Evolutionary conservation across 2,888 invertebrate genomes (phyloP), one percentile per base, ranked within the genome.

Genomic region (Chaetogeoica ovagalla): DNA sequence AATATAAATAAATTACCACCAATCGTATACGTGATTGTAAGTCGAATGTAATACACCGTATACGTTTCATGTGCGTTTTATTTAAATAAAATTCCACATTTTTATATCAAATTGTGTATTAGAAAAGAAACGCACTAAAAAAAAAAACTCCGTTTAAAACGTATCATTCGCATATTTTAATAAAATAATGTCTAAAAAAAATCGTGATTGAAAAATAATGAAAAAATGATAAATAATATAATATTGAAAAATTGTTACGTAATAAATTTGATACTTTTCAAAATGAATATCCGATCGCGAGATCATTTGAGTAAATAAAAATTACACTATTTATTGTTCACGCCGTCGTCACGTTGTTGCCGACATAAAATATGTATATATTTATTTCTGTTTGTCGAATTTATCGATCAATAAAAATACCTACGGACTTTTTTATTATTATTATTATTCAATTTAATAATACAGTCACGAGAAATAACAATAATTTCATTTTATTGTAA

Each of bases 381-480:
- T 72, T 48, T 60, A 48, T 30, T 48, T 11, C 13, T 62, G n/a
- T 62, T 39, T 9, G 17, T n/a, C 15, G 5, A 3, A 17, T 57
- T 5, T 63, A 74, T 21, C 17, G 39, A 65, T 73, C 52, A 15
- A n/a, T 13, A 63, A 43, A 52, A 55, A 15, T 13, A 37, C 11
- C 19, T 17, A 62, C n/a, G 4, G 21, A 39, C 43, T 57, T 55
- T 57, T 73, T 65, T 21, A n/a, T n/a, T n/a, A n/a, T n/a, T n/a
- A n/a, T n/a, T n/a, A n/a, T n/a, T n/a, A 43, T 75, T 74, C 55
- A 17, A 65, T 74, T 73, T 37, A 19, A 74, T 21, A 17, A 74
- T 21, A 17, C 1, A 57, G 19, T 76, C 48, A 17, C 17, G 5
- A 9, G 23, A 69, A 77, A 62, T n/a, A n/a, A 60, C 21, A 37